Percentiles rank a stretch among this genome's conserved stretches.
phyloP scores from a whole-genome alignment of 2,888 invertebrate species.

The Scaptomyza parva region DNA sequence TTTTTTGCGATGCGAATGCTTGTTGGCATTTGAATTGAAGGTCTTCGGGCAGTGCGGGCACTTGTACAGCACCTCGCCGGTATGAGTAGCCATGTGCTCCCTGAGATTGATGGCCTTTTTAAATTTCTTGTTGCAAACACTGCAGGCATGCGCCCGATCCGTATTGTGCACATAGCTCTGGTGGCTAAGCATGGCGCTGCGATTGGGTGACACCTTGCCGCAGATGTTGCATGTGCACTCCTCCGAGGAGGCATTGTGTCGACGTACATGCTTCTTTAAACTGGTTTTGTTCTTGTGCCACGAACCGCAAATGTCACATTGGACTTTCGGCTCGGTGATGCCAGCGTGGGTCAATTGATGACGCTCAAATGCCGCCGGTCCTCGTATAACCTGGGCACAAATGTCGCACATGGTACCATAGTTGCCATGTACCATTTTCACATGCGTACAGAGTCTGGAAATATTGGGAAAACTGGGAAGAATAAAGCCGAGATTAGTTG shows the following conservation, averaged over 20 bases:
- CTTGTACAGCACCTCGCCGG: slow-evolving; percentile 83
- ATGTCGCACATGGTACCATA: slow-evolving; percentile 83
- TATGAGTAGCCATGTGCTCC: slow-evolving; percentile 85
- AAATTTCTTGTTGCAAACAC: slow-evolving; percentile 83
- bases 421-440: slow-evolving; percentile 75
- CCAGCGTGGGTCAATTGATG: slow-evolving; percentile 82
- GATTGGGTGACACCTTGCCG: slow-evolving; percentile 82
- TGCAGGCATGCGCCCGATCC: slow-evolving; percentile 80
- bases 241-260: slow-evolving; percentile 79
- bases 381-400: slow-evolving; percentile 83
- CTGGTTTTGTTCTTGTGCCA: slow-evolving; percentile 84
- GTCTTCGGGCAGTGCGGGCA: slow-evolving; percentile 84
- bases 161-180: slow-evolving; percentile 82
- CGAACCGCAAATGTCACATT: slow-evolving; percentile 83
- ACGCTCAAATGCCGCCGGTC: slow-evolving; percentile 81
- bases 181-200: slow-evolving; percentile 83
- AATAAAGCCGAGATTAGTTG: neutral
- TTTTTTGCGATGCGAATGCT: slow-evolving; percentile 84
- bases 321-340: slow-evolving; percentile 80
- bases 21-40: slow-evolving; percentile 84
- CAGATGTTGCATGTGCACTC: slow-evolving; percentile 81
- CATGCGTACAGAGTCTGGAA: slow-evolving; percentile 78
- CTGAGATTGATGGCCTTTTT: slow-evolving; percentile 81
- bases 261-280: slow-evolving; percentile 82
- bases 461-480: slow-evolving; percentile 77